Evolutionary conservation across 2,888 invertebrate genomes (phyloP).

Genomic region (Thera britannica): DNA sequence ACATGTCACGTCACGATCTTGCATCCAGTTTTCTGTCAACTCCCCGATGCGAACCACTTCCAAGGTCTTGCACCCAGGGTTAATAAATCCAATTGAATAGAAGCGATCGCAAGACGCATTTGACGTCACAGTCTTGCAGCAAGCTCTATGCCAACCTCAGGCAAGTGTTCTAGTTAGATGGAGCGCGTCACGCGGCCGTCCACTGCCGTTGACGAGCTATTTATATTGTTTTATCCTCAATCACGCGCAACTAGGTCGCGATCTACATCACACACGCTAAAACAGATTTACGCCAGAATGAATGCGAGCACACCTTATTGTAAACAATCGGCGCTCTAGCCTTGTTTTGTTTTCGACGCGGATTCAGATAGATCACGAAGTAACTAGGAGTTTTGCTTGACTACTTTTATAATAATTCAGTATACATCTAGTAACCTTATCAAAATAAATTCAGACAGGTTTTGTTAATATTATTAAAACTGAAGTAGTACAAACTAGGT

Average conservation of each 20-base stretch:
- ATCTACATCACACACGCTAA: slow-evolving; percentile 75
- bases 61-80: slow-evolving; percentile 1
- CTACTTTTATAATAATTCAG: neutral
- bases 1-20: slow-evolving; percentile 27
- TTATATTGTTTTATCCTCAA: slow-evolving; percentile 85
- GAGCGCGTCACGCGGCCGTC: slow-evolving; percentile 56
- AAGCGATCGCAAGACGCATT: slow-evolving; percentile 8
- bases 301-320: slow-evolving; percentile 57
- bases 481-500: too few species aligned
- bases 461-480: too few species aligned
- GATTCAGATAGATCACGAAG: slow-evolving; percentile 36
- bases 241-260: slow-evolving; percentile 82
- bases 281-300: slow-evolving; percentile 62
- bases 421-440: too few species aligned
- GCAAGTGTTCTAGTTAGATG: slow-evolving; percentile 46
- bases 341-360: slow-evolving; percentile 46
- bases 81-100: slow-evolving; percentile 5
- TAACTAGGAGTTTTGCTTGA: slow-evolving; percentile 3
- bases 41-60: slow-evolving; percentile 8
- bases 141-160: slow-evolving; percentile 44
- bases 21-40: slow-evolving; percentile 19
- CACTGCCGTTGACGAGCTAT: slow-evolving; percentile 79
- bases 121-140: slow-evolving; percentile 21
- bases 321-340: slow-evolving; percentile 54
- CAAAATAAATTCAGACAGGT: too few species aligned